Conservation (phyloP, 2,113 vertebrate genomes). For the Aspidoscelis tigris region DNA sequence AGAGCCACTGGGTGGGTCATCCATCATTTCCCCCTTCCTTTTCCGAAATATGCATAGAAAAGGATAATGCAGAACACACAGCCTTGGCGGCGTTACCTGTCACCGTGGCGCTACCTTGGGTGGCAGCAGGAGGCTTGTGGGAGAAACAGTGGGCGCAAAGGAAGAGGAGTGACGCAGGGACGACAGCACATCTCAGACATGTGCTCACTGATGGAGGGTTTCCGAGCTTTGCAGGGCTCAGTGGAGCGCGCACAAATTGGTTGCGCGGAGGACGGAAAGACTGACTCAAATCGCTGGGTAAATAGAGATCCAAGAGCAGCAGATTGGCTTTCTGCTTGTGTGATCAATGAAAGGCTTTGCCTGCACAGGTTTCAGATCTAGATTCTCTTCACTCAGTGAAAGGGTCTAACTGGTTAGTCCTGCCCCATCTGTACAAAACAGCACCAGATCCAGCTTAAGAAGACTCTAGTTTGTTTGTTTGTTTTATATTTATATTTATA, state of each 20-base stretch:
- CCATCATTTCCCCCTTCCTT: constrained; percentile 28
- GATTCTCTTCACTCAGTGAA: too few relatives aligned
- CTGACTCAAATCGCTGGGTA: neutral
- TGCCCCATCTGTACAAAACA: too few relatives aligned
- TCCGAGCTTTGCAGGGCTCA: neutral
- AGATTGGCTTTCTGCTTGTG: neutral
- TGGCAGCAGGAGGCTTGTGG: neutral
- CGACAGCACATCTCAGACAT: neutral
- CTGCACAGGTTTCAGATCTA: too few relatives aligned
- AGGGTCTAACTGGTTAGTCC: too few relatives aligned
- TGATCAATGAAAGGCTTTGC: too few relatives aligned
- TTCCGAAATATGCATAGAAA: constrained; percentile 12
- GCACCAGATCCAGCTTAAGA: too few relatives aligned
- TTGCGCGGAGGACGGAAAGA: neutral
- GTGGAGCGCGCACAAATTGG: neutral
- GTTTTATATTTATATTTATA: too few relatives aligned
- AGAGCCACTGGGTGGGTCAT: constrained; percentile 14
- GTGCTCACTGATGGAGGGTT: neutral
- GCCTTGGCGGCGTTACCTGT: neutral
- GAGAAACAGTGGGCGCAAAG: neutral
- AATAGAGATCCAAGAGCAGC: neutral
- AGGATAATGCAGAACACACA: constrained; percentile 3
- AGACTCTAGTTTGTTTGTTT: too few relatives aligned
- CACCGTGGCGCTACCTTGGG: neutral
- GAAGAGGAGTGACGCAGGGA: neutral